These are phyloP conservation scores for Emydocephalus ijimae DNA, from an alignment of 2,113 vertebrate species.

Conservation along the genomic window DNA sequence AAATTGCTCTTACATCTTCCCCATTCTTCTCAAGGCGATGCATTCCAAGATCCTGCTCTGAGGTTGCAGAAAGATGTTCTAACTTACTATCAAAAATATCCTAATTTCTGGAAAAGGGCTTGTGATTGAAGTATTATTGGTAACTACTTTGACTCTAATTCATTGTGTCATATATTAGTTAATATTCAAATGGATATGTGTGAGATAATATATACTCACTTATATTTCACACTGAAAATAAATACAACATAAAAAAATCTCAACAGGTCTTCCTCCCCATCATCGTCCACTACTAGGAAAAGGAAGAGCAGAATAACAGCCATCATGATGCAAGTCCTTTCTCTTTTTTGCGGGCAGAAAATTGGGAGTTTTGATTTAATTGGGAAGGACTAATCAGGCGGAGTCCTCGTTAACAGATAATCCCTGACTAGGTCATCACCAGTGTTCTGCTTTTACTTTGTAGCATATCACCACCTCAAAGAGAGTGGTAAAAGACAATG, in stretches of 20 bases:
- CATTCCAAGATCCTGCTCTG: not conserved
- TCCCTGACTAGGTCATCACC: slow-evolving; percentile 41
- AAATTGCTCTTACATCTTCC: not conserved
- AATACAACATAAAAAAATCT: not conserved
- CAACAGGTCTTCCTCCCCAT: not conserved
- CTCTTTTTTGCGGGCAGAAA: not conserved
- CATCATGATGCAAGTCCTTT: not conserved
- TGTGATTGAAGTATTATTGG: not conserved
- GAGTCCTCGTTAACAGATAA: slow-evolving; percentile 19
- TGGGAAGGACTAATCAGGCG: slow-evolving; percentile 12
- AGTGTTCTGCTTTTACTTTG: slow-evolving; percentile 35
- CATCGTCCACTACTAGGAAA: not conserved
- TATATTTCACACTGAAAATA: not conserved
- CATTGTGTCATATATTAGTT: not conserved
- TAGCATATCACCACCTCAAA: slow-evolving; percentile 47
- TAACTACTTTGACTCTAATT: not conserved
- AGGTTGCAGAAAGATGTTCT: not conserved
- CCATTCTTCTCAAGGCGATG: not conserved
- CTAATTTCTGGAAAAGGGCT: not conserved
- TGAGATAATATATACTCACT: not conserved
- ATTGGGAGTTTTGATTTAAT: not conserved
- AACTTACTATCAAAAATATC: not conserved
- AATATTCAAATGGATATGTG: not conserved
- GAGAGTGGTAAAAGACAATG: slow-evolving; percentile 35
- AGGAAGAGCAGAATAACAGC: not conserved